A percentile compares a stretch with the other conserved stretches of the same genome.
These are phyloP conservation scores for Conistra vaccinii DNA, from an alignment of 2,888 invertebrate species.

Conservation along the genomic window DNA sequence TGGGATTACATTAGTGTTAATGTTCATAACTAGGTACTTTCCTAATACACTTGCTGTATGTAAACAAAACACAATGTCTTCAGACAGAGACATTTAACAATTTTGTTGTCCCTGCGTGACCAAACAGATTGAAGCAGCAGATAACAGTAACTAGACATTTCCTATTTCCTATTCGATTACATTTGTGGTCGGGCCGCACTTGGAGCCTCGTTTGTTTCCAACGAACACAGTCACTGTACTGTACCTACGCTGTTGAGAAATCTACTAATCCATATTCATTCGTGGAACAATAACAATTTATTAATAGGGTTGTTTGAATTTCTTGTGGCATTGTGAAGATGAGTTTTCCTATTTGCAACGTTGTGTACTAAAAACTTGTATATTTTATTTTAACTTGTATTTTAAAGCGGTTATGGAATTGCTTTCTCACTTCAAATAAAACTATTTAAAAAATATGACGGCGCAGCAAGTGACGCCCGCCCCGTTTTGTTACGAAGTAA, in stretches of 20 bases:
- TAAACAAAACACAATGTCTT: slow-evolving; percentile 33
- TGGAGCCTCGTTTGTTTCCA: slow-evolving; percentile 58
- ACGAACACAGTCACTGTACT: slow-evolving; percentile 24
- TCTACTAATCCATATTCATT: slow-evolving; percentile 56
- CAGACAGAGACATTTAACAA: slow-evolving; percentile 2
- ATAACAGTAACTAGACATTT: slow-evolving; percentile 76
- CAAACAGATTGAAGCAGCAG: slow-evolving; percentile 64
- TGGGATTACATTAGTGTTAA: not conserved
- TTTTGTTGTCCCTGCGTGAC: slow-evolving; percentile 36
- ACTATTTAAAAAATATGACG: not conserved
- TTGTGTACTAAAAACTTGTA: not conserved
- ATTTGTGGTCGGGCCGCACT: slow-evolving; percentile 69
- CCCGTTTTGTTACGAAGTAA: too few species aligned
- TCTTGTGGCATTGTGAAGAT: slow-evolving; percentile 1
- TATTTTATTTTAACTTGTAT: not conserved
- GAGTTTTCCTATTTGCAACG: not conserved
- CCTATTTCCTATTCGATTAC: slow-evolving; percentile 77
- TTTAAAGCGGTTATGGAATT: not conserved
- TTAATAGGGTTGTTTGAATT: slow-evolving; percentile 26
- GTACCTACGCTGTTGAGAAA: slow-evolving; percentile 25
- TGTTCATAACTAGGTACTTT: not conserved
- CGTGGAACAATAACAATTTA: slow-evolving; percentile 41
- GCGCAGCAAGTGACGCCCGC: too few species aligned
- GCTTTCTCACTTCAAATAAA: not conserved
- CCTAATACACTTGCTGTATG: not conserved